Evolutionary conservation across 2,888 invertebrate species (phyloP), one percentile per base, ranked within the genome.

Genomic region (Meiosimyza platycephala): DNA sequence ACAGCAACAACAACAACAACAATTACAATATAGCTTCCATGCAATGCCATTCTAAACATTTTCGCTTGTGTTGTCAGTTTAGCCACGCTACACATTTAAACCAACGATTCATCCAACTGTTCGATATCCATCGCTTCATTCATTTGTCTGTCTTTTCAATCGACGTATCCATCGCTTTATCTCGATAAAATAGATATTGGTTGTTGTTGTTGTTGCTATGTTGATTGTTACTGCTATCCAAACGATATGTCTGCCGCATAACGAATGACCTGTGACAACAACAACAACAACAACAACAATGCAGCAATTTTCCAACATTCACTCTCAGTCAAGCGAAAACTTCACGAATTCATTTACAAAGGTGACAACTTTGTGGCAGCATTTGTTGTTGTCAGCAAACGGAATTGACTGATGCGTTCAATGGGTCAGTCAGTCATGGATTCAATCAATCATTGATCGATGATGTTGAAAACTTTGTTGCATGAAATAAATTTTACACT

Each of bases 281-380:
- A 18, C 18, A 57, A 57, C 22, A 57, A 57, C 22, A 22, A 57
- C 57, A 57, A 18, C 16, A 57, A 18, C 18, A 57, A 22, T 22
- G 57, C 22, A 4, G 28, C 11, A 12, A 13, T 57, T 22, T 22
- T 18, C 57, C 18, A 13, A 22, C 28, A 9, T 5, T 18, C 22
- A 13, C n/a, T 22, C n/a, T 22, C 18, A 28, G n/a, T 57, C 22
- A 57, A 13, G 18, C 57, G 28, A 22, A 57, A 22, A 12, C 11
- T 57, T 55, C 6, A 55, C 55, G 55, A 55, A 22, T 55, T 55
- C 55, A 55, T 55, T 57, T 57, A 12, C 22, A 57, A 15, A 57
- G 57, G 22, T 57, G 57, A 57, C 57, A 57, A 28, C 12, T 57
- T 40, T 57, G 57, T 57, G 57, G 57, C 22, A 57, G 11, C 28